A percentile compares a stretch with the other conserved stretches of the same genome.
These are phyloP conservation scores for Protaetia brevitarsis DNA, from an alignment of 1,140 invertebrate genomes.

Conservation along the genomic window DNA sequence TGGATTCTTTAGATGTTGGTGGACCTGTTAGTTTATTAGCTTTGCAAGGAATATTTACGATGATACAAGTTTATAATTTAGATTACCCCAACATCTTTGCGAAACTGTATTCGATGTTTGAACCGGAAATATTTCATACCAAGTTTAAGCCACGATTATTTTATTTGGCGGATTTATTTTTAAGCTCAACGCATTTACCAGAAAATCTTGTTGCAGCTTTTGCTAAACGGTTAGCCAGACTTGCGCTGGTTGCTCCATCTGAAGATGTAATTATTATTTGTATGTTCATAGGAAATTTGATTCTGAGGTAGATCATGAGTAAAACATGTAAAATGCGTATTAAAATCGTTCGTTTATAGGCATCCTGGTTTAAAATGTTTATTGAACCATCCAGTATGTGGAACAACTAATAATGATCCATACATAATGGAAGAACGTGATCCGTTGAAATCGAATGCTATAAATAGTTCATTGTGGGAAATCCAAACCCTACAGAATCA, in stretches of 20 bases:
- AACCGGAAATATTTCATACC: constrained; percentile 84
- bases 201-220: constrained; percentile 91
- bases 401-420: constrained; percentile 67
- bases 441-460: constrained; percentile 72
- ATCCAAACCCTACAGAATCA: constrained; percentile 73
- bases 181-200: constrained; percentile 91
- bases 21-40: constrained; percentile 85
- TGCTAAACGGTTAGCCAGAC: constrained; percentile 80
- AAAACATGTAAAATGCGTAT: too few species aligned
- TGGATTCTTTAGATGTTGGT: constrained; percentile 82
- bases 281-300: constrained; percentile 81
- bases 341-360: constrained; percentile 32
- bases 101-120: constrained; percentile 90
- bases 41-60: constrained; percentile 86
- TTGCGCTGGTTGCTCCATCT: constrained; percentile 77
- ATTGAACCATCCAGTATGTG: constrained; percentile 59
- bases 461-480: constrained; percentile 91
- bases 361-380: constrained; percentile 81
- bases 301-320: constrained; percentile 61
- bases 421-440: constrained; percentile 78
- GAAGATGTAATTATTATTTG: constrained; percentile 77
- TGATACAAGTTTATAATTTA: constrained; percentile 90
- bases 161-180: constrained; percentile 84
- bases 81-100: constrained; percentile 94
- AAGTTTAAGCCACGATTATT: constrained; percentile 86